These are phyloP conservation scores for Leptinotarsa defecta DNA, from an alignment of 1,140 invertebrate species.

Conservation along the genomic window DNA sequence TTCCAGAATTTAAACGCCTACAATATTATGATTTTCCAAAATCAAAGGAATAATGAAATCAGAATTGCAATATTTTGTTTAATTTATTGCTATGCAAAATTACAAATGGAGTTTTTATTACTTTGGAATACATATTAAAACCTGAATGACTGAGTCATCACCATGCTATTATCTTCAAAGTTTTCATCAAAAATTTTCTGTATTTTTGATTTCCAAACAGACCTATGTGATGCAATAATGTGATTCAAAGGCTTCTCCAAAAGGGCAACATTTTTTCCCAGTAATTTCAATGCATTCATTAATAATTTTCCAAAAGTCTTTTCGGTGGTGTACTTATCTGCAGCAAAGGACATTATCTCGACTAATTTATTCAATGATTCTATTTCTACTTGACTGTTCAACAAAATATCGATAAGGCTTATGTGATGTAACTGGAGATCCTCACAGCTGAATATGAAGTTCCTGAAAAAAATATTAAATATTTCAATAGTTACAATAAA, in stretches of 20 bases:
- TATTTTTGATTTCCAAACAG: slow-evolving; percentile 40
- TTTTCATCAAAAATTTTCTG: slow-evolving; percentile 29
- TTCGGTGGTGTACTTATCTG: slow-evolving; percentile 28
- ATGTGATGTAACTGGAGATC: slow-evolving; percentile 31
- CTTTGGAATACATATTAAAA: slow-evolving; percentile 21
- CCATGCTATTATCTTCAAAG: slow-evolving; percentile 36
- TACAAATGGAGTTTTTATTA: slow-evolving; percentile 9
- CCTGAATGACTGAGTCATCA: slow-evolving; percentile 33
- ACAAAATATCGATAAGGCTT: slow-evolving; percentile 30
- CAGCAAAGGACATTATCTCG: slow-evolving; percentile 31
- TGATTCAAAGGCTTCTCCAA: slow-evolving; percentile 37
- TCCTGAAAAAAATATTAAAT: slow-evolving; percentile 25
- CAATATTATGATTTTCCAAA: too few species aligned
- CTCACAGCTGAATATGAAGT: slow-evolving; percentile 21
- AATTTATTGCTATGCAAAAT: background rate
- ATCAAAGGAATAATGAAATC: too few species aligned
- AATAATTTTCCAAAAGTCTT: slow-evolving; percentile 42
- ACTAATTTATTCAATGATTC: slow-evolving; percentile 30
- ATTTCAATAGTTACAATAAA: too few species aligned
- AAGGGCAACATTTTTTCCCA: slow-evolving; percentile 21
- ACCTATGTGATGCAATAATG: slow-evolving; percentile 33
- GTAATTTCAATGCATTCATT: slow-evolving; percentile 28
- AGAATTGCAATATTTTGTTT: too few species aligned
- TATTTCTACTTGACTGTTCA: slow-evolving; percentile 28
- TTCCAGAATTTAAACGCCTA: too few species aligned